These are phyloP conservation scores for Trypoxylon attenuatum DNA, from an alignment of 2,888 invertebrate species.

Conservation along the genomic window DNA sequence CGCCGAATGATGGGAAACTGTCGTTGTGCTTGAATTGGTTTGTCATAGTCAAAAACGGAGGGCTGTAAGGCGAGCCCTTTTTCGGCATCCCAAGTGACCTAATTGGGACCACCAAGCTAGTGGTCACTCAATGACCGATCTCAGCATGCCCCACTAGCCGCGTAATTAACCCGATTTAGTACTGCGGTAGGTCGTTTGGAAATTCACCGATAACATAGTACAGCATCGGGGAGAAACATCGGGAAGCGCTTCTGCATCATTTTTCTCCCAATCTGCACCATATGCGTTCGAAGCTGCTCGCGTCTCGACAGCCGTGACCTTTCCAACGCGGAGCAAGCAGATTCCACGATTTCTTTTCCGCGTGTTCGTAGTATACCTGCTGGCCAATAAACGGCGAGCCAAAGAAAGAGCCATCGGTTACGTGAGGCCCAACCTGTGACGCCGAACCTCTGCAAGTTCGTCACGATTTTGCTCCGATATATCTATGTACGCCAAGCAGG, in stretches of 20 bases:
- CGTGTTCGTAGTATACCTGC: too few relatives aligned
- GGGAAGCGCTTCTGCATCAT: not conserved
- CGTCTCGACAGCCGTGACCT: conserved; percentile 1
- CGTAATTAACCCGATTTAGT: conserved; percentile 57
- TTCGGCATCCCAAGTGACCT: conserved; percentile 62
- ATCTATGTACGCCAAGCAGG: too few relatives aligned
- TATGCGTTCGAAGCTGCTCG: not conserved
- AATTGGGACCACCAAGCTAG: conserved; percentile 68
- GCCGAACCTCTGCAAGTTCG: too few relatives aligned
- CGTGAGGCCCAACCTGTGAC: too few relatives aligned
- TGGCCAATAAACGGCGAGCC: too few relatives aligned
- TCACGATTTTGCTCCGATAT: too few relatives aligned
- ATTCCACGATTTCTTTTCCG: not conserved
- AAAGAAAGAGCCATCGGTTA: too few relatives aligned
- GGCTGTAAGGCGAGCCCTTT: conserved; percentile 61
- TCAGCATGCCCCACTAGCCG: conserved; percentile 24
- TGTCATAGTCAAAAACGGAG: conserved; percentile 34
- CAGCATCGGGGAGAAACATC: not conserved
- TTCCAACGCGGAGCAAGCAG: not conserved
- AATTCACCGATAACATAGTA: conserved; percentile 35
- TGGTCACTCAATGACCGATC: conserved; percentile 43
- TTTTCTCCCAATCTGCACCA: too few relatives aligned
- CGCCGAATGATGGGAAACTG: conserved; percentile 5
- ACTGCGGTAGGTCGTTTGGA: conserved; percentile 50
- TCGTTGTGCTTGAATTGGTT: conserved; percentile 14